Evolutionary conservation across 1,140 invertebrate species (phyloP).

Genomic region (Manduca sexta): DNA sequence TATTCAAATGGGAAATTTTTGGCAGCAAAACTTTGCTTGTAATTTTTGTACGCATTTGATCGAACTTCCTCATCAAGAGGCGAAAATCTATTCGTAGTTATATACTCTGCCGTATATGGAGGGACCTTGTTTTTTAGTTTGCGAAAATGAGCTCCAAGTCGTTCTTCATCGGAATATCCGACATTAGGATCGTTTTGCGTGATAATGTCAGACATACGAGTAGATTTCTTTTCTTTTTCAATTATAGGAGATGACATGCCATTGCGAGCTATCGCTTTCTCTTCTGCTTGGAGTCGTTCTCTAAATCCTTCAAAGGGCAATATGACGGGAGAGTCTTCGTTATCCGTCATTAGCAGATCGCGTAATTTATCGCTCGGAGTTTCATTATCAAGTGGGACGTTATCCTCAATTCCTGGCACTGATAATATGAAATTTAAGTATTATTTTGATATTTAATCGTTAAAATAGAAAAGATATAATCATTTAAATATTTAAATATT

Average conservation of each 20-base stretch:
- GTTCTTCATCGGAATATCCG: constrained; percentile 46
- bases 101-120: constrained; percentile 56
- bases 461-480: not conserved
- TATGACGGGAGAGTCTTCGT: constrained; percentile 48
- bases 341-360: constrained; percentile 43
- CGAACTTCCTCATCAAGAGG: constrained; percentile 57
- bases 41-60: constrained; percentile 59
- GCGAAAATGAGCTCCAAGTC: constrained; percentile 52
- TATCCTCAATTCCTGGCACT: constrained; percentile 5
- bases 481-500: not conserved
- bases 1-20: constrained; percentile 66
- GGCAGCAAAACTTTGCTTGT: constrained; percentile 58
- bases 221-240: constrained; percentile 62
- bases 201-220: constrained; percentile 24
- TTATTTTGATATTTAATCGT: constrained; percentile 1
- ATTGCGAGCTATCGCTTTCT: constrained; percentile 23
- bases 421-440: not conserved
- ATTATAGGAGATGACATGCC: constrained; percentile 12
- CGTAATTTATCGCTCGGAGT: constrained; percentile 54
- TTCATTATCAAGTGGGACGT: constrained; percentile 23
- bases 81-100: constrained; percentile 51
- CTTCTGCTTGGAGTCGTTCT: constrained; percentile 52
- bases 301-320: constrained; percentile 60
- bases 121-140: constrained; percentile 50
- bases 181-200: constrained; percentile 27